Percentiles rank a stretch among this genome's conserved stretches.
phyloP scores from a whole-genome alignment of 2,113 vertebrate species.

The Dicrurus megarhynchus region DNA sequence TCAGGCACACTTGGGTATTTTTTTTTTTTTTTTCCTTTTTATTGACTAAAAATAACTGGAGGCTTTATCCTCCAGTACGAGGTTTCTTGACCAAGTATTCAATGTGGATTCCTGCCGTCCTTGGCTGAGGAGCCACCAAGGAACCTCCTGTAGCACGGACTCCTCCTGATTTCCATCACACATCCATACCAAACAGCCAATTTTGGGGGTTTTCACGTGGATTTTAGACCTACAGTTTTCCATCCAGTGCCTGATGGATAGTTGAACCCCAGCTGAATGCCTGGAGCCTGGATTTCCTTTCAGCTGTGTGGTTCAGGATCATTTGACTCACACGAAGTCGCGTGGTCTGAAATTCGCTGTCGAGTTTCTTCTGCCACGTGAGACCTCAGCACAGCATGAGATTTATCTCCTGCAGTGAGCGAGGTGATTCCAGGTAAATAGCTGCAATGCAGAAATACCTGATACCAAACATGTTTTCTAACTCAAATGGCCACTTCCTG shows the following conservation, averaged over 20 bases:
- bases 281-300: neutral
- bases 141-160: neutral
- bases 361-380: accelerated
- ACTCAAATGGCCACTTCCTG: neutral
- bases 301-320: accelerated
- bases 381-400: neutral
- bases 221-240: neutral
- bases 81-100: neutral
- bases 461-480: neutral
- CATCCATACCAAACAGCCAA: accelerated
- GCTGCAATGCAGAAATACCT: neutral
- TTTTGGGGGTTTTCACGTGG: neutral
- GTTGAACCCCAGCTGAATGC: neutral
- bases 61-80: neutral
- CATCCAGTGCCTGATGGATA: accelerated
- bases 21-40: neutral
- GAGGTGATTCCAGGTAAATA: neutral
- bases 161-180: neutral
- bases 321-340: accelerated
- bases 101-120: neutral
- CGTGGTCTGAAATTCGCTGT: accelerated
- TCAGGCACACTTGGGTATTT: conserved; percentile 19
- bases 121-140: neutral
- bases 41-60: conserved; percentile 39
- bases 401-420: neutral